Percentiles rank a stretch among this genome's conserved stretches.
Conservation (phyloP, 1,140 invertebrate species). For the Hestina assimilis region DNA sequence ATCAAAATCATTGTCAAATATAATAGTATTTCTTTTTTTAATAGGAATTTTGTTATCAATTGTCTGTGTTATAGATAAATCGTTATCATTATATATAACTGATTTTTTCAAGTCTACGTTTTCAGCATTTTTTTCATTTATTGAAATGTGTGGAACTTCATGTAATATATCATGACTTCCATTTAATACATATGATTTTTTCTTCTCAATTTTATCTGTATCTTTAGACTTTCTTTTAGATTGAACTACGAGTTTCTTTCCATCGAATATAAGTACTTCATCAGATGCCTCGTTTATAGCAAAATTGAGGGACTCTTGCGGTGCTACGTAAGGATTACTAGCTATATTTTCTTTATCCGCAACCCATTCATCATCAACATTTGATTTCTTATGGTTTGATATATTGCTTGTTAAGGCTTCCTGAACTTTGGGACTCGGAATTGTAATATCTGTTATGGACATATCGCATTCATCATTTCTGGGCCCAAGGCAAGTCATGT, state of each 20-base stretch:
- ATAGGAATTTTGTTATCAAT: conserved; percentile 19
- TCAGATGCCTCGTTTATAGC: conserved; percentile 47
- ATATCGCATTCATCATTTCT: conserved; percentile 53
- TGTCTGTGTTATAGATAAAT: conserved; percentile 39
- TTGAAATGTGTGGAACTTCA: conserved; percentile 24
- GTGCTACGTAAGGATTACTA: conserved; percentile 52
- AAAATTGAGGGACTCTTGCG: conserved; percentile 49
- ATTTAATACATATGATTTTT: conserved; percentile 54
- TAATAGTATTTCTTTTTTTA: conserved; percentile 28
- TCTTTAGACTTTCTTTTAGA: conserved; percentile 33
- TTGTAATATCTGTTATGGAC: conserved; percentile 61
- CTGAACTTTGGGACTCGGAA: conserved; percentile 53
- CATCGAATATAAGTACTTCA: conserved; percentile 65
- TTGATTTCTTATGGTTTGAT: conserved; percentile 33
- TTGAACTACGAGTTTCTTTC: conserved; percentile 53
- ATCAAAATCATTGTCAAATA: conserved; percentile 28
- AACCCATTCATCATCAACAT: conserved; percentile 38
- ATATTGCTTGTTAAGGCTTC: conserved; percentile 32
- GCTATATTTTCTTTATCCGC: conserved; percentile 65
- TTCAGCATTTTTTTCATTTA: no score
- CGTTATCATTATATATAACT: conserved; percentile 28
- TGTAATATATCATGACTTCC: conserved; percentile 56
- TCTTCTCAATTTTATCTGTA: conserved; percentile 21
- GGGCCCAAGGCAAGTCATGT: conserved; percentile 43
- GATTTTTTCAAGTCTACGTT: conserved; percentile 7